Evolutionary conservation across 2,113 vertebrate genomes (phyloP).

Genomic region (Centropristis striata): DNA sequence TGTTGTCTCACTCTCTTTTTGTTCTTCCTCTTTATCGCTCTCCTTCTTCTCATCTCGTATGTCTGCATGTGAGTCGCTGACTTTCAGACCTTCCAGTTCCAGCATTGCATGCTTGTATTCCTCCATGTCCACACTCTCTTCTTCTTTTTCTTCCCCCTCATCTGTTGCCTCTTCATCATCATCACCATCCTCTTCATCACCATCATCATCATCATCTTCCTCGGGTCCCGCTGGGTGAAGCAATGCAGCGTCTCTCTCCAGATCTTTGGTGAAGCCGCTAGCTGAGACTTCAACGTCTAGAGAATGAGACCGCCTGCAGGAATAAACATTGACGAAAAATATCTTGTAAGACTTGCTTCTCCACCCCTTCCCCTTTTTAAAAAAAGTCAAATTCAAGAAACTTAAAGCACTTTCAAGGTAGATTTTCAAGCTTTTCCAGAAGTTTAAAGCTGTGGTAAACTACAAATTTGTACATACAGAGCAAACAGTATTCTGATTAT

Average conservation of each 20-base stretch:
- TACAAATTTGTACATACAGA: too few species aligned
- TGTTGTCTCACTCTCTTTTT: slow-evolving; percentile 30
- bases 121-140: slow-evolving; percentile 77
- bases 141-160: slow-evolving; percentile 17
- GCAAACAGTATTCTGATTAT: too few species aligned
- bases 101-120: slow-evolving; percentile 85
- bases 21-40: slow-evolving; percentile 50
- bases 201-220: slow-evolving; percentile 63
- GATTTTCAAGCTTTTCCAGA: too few species aligned
- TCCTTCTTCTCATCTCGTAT: slow-evolving; percentile 20
- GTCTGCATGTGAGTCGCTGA: slow-evolving; percentile 46
- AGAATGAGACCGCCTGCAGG: slow-evolving; percentile 86
- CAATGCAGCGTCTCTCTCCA: slow-evolving; percentile 88
- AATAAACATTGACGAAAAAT: slow-evolving; percentile 7
- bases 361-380: too few species aligned
- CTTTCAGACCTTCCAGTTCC: slow-evolving; percentile 82
- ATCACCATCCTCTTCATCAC: slow-evolving; percentile 57
- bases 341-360: neutral
- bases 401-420: too few species aligned
- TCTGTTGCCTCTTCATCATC: slow-evolving; percentile 37
- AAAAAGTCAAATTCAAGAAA: too few species aligned
- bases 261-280: slow-evolving; percentile 93
- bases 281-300: slow-evolving; percentile 94
- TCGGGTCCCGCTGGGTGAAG: slow-evolving; percentile 87
- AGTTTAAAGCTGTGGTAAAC: too few species aligned